These are phyloP conservation scores for Holothuria scabra DNA, from an alignment of 53 echinoderm and acorn worm genomes.

Conservation along the genomic window DNA sequence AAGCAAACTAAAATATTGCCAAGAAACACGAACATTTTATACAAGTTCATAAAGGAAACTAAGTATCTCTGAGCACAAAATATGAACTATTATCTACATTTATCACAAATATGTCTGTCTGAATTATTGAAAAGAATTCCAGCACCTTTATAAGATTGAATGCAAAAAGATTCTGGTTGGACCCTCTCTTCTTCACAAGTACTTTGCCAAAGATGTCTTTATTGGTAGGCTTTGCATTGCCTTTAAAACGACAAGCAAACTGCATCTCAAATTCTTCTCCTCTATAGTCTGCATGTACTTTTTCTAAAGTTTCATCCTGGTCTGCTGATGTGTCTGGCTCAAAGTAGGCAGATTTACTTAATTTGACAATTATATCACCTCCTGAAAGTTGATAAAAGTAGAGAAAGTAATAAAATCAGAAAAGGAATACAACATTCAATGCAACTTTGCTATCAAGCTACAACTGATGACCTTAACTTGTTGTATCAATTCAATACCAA, in stretches of 20 bases:
- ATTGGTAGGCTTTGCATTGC: slow-evolving; percentile 72
- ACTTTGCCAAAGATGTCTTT: slow-evolving; percentile 98
- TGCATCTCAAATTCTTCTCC: slow-evolving; percentile 98
- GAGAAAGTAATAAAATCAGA: no score
- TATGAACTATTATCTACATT: no score
- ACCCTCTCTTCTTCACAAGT: slow-evolving; percentile 79
- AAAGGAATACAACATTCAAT: no score
- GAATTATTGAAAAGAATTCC: no score
- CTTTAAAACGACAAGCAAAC: slow-evolving; percentile 95
- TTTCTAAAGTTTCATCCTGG: slow-evolving; percentile 84
- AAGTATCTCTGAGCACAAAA: no score
- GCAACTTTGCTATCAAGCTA: no score
- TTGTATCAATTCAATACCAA: no score
- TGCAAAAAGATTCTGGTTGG: slow-evolving; percentile 84
- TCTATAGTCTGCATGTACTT: slow-evolving; percentile 85
- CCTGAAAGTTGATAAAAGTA: slow-evolving; percentile 47
- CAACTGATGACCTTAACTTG: no score
- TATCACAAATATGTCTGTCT: no score
- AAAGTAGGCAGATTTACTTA: slow-evolving; percentile 92
- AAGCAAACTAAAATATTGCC: no score
- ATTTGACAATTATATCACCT: slow-evolving; percentile 84
- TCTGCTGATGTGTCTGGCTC: slow-evolving; percentile 92
- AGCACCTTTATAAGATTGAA: slow-evolving; percentile 95
- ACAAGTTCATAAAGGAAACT: no score
- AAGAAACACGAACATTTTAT: no score